Evolutionary conservation across 2,888 invertebrate genomes (phyloP).

Genomic region (Tetrapedia diversipes): DNA sequence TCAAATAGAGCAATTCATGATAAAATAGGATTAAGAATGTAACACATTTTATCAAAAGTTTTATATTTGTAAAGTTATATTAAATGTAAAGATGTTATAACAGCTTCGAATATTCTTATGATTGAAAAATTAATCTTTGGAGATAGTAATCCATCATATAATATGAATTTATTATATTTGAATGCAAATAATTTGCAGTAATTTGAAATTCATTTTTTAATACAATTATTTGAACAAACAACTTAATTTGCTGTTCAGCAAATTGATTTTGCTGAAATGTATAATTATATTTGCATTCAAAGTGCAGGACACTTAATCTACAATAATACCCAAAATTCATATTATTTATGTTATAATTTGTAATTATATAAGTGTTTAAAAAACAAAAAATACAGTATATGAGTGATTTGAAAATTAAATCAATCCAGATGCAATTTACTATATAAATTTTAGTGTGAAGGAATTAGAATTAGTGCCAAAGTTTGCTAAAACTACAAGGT

Average conservation of each 20-base stretch:
- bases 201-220: conserved; percentile 27
- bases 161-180: conserved; percentile 43
- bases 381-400: too few species aligned
- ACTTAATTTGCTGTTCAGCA: conserved; percentile 52
- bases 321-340: conserved; percentile 19
- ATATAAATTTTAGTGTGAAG: conserved; percentile 24
- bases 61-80: conserved; percentile 19
- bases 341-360: conserved; percentile 53
- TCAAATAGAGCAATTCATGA: conserved; percentile 49
- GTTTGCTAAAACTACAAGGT: conserved; percentile 11
- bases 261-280: conserved; percentile 64
- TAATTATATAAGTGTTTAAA: conserved; percentile 34
- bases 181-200: conserved; percentile 35
- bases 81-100: conserved; percentile 3
- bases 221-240: conserved; percentile 25
- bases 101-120: not conserved
- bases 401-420: not conserved
- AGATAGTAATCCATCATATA: conserved; percentile 1
- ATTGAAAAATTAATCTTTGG: not conserved
- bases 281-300: conserved; percentile 37
- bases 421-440: conserved; percentile 5
- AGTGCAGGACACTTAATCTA: conserved; percentile 60
- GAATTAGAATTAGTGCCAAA: conserved; percentile 48
- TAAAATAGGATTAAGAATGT: conserved; percentile 2
- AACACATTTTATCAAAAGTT: not conserved